These are phyloP conservation scores for Xestia ashworthii DNA, from an alignment of 2,888 invertebrate species.

Conservation along the genomic window DNA sequence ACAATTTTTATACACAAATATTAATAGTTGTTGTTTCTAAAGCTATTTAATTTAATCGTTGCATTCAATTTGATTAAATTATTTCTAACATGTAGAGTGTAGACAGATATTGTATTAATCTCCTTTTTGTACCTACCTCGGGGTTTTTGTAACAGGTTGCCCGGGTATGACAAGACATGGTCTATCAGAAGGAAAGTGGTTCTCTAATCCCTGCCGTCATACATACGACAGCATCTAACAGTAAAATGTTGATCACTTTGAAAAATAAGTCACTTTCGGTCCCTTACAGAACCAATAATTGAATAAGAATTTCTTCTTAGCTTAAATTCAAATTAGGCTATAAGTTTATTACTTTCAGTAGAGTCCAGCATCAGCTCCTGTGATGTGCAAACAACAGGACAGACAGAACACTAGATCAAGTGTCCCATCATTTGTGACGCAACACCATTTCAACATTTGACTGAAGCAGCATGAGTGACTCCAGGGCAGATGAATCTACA, in stretches of 20 bases:
- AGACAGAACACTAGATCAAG: too few relatives aligned
- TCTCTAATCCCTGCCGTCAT: background rate
- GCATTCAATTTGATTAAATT: background rate
- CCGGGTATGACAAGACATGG: background rate
- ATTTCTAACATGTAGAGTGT: background rate
- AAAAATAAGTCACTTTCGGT: background rate
- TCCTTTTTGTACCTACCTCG: background rate
- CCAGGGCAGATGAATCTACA: too few relatives aligned
- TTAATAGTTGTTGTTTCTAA: conserved; percentile 10
- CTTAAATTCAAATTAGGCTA: too few relatives aligned
- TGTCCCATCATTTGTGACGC: too few relatives aligned
- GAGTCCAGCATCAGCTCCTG: too few relatives aligned
- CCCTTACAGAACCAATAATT: background rate
- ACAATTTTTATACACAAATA: conserved; percentile 14
- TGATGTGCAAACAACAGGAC: too few relatives aligned
- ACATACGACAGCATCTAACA: background rate
- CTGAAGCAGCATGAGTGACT: too few relatives aligned
- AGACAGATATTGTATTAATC: background rate
- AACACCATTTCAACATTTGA: too few relatives aligned
- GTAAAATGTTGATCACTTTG: background rate
- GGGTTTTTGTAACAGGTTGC: background rate
- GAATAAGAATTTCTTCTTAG: too few relatives aligned
- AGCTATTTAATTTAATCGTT: background rate
- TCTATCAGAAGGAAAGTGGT: background rate
- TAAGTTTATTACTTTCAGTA: too few relatives aligned